These are phyloP conservation scores for Branchinecta sandiegonensis DNA, from an alignment of 2,888 invertebrate species.

Conservation along the genomic window DNA sequence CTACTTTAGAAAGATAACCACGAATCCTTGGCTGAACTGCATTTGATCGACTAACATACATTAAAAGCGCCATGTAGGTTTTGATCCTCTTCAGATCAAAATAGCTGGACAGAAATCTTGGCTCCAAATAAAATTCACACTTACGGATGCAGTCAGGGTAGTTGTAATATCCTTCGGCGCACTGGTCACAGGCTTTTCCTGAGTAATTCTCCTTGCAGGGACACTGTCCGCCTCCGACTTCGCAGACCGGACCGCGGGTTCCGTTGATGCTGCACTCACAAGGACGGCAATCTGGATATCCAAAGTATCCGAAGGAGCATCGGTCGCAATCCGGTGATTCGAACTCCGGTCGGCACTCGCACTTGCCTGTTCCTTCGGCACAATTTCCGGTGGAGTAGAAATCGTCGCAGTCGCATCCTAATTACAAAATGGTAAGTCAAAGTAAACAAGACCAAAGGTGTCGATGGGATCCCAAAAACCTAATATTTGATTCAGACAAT, in stretches of 20 bases:
- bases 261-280: conserved; percentile 88
- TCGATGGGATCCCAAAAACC: too few species aligned
- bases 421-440: conserved; percentile 27
- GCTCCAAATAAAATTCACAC: conserved; percentile 29
- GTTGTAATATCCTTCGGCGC: conserved; percentile 71
- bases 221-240: conserved; percentile 65
- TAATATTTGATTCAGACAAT: too few species aligned
- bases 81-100: too few species aligned
- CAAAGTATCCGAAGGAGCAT: conserved; percentile 72
- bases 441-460: too few species aligned
- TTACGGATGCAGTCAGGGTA: conserved; percentile 67
- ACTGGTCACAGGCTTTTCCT: conserved; percentile 71
- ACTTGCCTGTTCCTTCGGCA: conserved; percentile 71
- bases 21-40: too few species aligned
- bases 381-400: conserved; percentile 86
- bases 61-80: too few species aligned
- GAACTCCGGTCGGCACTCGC: conserved; percentile 71
- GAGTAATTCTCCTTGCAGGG: conserved; percentile 77
- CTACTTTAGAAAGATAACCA: too few species aligned
- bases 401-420: conserved; percentile 74
- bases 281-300: conserved; percentile 76
- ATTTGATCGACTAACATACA: too few species aligned
- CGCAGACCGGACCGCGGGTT: conserved; percentile 70
- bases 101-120: too few species aligned
- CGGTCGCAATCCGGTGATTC: conserved; percentile 63